Base-by-base conservation (phyloP, 2,113 vertebrate genomes). In the Gymnogyps californianus region DNA sequence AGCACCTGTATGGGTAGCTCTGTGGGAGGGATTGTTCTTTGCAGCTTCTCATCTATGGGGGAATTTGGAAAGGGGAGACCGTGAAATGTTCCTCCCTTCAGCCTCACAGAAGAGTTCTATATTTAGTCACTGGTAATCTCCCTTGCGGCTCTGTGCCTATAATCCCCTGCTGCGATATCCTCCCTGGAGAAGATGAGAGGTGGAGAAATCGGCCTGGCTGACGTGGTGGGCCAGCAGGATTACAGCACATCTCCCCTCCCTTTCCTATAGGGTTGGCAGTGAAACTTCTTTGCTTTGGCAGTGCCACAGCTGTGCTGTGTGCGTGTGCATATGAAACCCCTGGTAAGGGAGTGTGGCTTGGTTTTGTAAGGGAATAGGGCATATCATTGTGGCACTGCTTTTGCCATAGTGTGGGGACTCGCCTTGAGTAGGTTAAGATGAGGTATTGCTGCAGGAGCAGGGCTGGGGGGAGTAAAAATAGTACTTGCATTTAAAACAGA, bases 91-190 rank as follows among this genome's bases (percentile, higher is more conserved):
- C 52, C 42, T 95, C 64, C 69, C 52, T 83, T 58, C 49, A 51
- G 75, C 32, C 19, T 83, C 44, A 24, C 46, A 49, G 67, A 40
- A 92, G 67, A 75, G 44, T 71, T 95, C 90, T 97, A 80, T 93
- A 90, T 97, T 97, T 97, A 97, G 92, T 59, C 0, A 0, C 71
- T 94, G 61, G 31, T 97, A 94, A 97, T 97, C 96, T 89, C 90
- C 2, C 6, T 52, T 61, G 82, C 44, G 58, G 76, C 84, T 85
- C 90, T 95, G 59, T 85, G 83, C 69, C 95, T 83, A 71, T 97
- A 96, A 96, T 97, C 94, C 93, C 71, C 42, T 74, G 61, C 94
- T 82, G 65, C 2, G 2, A 21, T 54, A 42, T 59, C 69, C 83
- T 76, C 66, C 42, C 87, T 2, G 1, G 80, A 87, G 95, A 83